These are phyloP conservation scores for Sebastes nivosus DNA, from an alignment of 2,797 vertebrate genomes.

Conservation along the genomic window DNA sequence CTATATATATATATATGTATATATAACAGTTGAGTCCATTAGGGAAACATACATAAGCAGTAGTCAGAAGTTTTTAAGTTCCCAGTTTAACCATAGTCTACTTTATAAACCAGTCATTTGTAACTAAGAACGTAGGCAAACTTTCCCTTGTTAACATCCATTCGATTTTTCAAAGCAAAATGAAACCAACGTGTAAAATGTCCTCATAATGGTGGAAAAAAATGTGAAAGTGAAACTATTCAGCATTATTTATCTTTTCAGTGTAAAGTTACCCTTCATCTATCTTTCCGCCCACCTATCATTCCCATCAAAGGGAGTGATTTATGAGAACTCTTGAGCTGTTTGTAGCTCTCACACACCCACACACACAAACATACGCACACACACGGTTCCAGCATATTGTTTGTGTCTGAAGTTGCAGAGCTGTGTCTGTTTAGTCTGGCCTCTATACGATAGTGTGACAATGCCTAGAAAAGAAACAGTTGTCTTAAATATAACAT, in stretches of 20 bases:
- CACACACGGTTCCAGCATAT: conserved; percentile 1
- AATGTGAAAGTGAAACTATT: neutral
- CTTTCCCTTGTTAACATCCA: neutral
- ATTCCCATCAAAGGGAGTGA: neutral
- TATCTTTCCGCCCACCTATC: neutral
- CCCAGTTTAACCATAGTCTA: neutral
- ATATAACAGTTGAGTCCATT: neutral
- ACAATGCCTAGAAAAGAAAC: neutral
- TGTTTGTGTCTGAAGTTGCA: conserved; percentile 22
- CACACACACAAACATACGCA: neutral
- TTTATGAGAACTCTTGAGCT: neutral
- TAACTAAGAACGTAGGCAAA: neutral
- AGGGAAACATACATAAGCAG: neutral
- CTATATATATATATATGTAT: too few species aligned
- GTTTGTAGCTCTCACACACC: neutral
- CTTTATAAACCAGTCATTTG: neutral
- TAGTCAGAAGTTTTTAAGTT: neutral
- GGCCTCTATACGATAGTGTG: neutral
- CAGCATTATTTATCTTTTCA: neutral
- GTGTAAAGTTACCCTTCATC: neutral
- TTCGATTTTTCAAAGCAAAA: neutral
- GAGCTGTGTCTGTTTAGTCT: conserved; percentile 40
- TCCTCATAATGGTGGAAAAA: neutral
- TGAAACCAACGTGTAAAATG: neutral
- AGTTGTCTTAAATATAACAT: neutral